Evolutionary conservation across 2,888 invertebrate genomes (phyloP), one percentile per base, ranked within the genome.

Genomic region (Harpagoxenus sublaevis): DNA sequence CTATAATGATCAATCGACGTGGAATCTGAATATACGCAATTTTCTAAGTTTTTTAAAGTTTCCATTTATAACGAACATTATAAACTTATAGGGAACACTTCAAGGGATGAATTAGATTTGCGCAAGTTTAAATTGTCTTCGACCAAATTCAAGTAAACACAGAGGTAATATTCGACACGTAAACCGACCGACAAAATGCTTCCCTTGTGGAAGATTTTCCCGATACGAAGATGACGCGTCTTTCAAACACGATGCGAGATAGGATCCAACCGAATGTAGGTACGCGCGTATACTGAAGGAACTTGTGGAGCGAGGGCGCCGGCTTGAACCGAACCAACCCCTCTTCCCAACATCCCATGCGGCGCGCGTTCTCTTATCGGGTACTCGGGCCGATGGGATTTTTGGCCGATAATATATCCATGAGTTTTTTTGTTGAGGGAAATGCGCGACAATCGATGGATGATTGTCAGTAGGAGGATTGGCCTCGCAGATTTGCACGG

Each of bases 211-310:
- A 39, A 28, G 12, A 60, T 57, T 70, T 48, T 18, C 12, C 18
- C 18, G 23, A n/a, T 23, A 48, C 48, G 8, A 31, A 5, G 39
- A 5, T 28, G 55, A 73, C 85, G 63, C 81, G 81, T 75, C 68
- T 51, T 35, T 42, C 83, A 57, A 66, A 28, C 77, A 84, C 71
- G 83, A 85, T 70, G 66, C 88, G 87, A 83, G 83, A 51, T 83
- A 89, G 87, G 87, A 86, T 92, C 93, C 92, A 91, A 85, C 90
- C 93, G 90, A 91, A 90, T 91, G 92, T 93, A 91, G 92, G 87
- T 90, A 88, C 94, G 94, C 94, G 94, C 93, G 93, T 91, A 92
- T 90, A 94, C 94, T 94, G 93, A 94, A 92, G 91, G 86, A 92
- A 93, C 92, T 92, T 91, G 90, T 87, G 89, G 88, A 83, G 87